A percentile compares a stretch with the other conserved stretches of the same genome.
Conservation (phyloP, 1,140 invertebrate genomes). For the Oedothorax gibbosus region DNA sequence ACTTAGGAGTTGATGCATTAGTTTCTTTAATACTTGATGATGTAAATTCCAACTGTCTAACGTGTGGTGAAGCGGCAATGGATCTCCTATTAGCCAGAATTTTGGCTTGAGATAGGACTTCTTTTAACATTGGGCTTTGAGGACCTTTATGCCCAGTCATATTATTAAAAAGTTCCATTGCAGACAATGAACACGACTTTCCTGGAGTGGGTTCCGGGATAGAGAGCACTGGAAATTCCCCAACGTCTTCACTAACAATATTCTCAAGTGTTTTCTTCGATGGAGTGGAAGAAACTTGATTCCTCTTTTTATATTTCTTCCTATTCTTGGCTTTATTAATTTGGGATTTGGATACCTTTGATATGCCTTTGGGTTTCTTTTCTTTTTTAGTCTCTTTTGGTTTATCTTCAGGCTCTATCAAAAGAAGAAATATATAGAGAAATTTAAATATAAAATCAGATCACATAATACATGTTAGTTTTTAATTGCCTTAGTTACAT, state of each 20-base stretch:
- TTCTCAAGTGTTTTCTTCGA: background rate
- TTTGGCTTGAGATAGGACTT: conserved; percentile 25
- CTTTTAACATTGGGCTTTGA: conserved; percentile 38
- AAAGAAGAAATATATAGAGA: too few species aligned
- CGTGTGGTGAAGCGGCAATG: conserved; percentile 2
- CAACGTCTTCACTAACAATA: background rate
- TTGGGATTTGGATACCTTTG: too few species aligned
- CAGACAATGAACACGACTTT: conserved; percentile 15
- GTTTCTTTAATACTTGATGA: background rate
- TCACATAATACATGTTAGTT: too few species aligned
- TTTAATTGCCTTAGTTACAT: too few species aligned
- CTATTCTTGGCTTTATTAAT: too few species aligned
- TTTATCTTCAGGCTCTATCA: too few species aligned
- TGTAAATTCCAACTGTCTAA: conserved; percentile 34
- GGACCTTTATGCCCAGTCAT: background rate
- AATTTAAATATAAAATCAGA: too few species aligned
- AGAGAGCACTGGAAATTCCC: conserved; percentile 20
- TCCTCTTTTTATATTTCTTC: background rate
- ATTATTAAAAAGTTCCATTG: conserved; percentile 18
- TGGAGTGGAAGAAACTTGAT: background rate
- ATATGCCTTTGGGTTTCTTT: background rate
- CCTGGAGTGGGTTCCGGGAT: conserved; percentile 36
- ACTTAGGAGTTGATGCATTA: background rate
- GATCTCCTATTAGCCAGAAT: conserved; percentile 3
- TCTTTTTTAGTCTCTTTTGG: background rate